Percentiles rank a stretch among this genome's conserved stretches.
These are phyloP conservation scores for Frankliniella intonsa DNA, from an alignment of 2,888 invertebrate genomes.

Conservation along the genomic window DNA sequence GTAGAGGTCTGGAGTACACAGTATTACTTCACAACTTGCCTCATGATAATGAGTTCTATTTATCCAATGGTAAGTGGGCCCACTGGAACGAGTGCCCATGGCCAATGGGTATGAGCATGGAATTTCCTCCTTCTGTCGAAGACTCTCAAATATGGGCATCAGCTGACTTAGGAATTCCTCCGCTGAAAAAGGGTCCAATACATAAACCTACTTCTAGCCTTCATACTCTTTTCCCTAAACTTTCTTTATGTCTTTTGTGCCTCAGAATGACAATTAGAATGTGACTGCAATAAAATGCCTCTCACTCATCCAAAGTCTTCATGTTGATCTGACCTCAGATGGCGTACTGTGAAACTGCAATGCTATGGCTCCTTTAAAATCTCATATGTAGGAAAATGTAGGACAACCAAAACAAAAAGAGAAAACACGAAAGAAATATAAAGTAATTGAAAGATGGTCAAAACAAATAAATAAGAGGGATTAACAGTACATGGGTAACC, in stretches of 20 bases:
- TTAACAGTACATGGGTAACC: no score
- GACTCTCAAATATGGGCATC: slow-evolving; percentile 92
- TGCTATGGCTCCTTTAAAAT: not conserved
- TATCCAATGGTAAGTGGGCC: slow-evolving; percentile 67
- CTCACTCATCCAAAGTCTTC: not conserved
- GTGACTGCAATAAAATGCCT: slow-evolving; percentile 27
- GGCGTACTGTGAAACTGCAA: not conserved
- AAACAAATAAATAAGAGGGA: not conserved
- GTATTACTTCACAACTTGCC: slow-evolving; percentile 34
- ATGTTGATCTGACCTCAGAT: not conserved
- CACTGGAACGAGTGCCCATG: slow-evolving; percentile 57
- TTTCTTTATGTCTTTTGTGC: slow-evolving; percentile 33
- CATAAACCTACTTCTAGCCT: not conserved
- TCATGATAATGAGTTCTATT: slow-evolving; percentile 44
- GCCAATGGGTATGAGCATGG: slow-evolving; percentile 77
- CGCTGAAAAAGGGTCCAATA: slow-evolving; percentile 54
- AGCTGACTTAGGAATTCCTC: slow-evolving; percentile 93
- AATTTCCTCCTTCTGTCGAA: slow-evolving; percentile 84
- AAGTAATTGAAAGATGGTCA: slow-evolving; percentile 27
- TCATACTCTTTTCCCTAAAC: not conserved
- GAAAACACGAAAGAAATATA: slow-evolving; percentile 44
- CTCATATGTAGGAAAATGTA: slow-evolving; percentile 44
- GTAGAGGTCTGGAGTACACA: not conserved
- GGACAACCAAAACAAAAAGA: slow-evolving; percentile 43
- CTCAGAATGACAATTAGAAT: slow-evolving; percentile 31